phyloP scores from a whole-genome alignment of 2,888 invertebrate species.

The Calliphora vomitoria region DNA sequence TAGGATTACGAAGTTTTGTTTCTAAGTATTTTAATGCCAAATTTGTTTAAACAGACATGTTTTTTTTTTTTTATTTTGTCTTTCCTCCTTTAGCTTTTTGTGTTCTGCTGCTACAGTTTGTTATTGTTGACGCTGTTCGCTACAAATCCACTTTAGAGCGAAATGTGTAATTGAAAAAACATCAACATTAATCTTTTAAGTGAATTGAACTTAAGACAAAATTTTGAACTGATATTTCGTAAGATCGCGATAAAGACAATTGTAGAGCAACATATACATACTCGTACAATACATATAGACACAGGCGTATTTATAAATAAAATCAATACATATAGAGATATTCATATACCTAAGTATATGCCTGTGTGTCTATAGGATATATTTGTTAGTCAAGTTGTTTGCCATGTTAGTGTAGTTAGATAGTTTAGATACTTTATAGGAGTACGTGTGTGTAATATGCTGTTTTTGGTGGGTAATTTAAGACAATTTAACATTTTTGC shows the following conservation, averaged over 20 bases:
- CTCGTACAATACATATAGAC: not conserved
- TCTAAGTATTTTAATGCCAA: slow-evolving; percentile 62
- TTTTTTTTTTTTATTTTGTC: slow-evolving; percentile 18
- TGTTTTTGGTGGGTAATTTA: slow-evolving; percentile 56
- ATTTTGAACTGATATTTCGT: slow-evolving; percentile 76
- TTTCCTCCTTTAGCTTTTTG: slow-evolving; percentile 55
- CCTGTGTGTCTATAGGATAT: slow-evolving; percentile 35
- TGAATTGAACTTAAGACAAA: slow-evolving; percentile 76
- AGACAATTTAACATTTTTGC: slow-evolving; percentile 60
- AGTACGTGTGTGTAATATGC: slow-evolving; percentile 17
- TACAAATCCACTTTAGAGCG: slow-evolving; percentile 49
- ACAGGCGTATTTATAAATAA: slow-evolving; percentile 13
- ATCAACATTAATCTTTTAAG: slow-evolving; percentile 83
- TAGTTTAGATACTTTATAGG: not conserved
- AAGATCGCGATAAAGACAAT: slow-evolving; percentile 78
- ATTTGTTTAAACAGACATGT: slow-evolving; percentile 60
- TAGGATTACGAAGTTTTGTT: slow-evolving; percentile 58
- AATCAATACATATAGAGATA: slow-evolving; percentile 36
- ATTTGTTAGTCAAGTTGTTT: slow-evolving; percentile 66
- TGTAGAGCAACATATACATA: slow-evolving; percentile 58
- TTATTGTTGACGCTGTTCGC: slow-evolving; percentile 37
- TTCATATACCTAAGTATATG: slow-evolving; percentile 7
- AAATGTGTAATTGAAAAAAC: slow-evolving; percentile 82
- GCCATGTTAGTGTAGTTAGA: slow-evolving; percentile 14
- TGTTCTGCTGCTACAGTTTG: slow-evolving; percentile 19